A percentile compares a stretch with the other conserved stretches of the same genome.
Evolutionary conservation across 2,888 invertebrate genomes (phyloP).

Genomic region (Craniophora ligustri): DNA sequence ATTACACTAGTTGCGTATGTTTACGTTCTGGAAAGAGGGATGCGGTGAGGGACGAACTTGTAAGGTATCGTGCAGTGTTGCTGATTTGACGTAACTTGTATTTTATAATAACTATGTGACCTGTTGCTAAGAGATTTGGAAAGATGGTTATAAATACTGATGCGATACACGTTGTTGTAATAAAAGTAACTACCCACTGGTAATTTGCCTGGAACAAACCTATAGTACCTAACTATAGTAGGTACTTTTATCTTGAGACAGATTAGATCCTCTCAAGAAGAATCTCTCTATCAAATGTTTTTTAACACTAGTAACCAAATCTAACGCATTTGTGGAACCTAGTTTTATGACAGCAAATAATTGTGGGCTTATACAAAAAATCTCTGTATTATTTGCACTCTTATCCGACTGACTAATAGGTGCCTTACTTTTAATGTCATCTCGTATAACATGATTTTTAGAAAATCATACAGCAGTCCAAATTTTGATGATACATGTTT

Average conservation of each 20-base stretch:
- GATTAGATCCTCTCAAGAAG: no score
- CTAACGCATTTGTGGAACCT: no score
- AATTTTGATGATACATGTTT: conserved; percentile 8
- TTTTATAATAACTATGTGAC: conserved; percentile 8
- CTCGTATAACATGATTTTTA: background rate
- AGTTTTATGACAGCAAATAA: no score
- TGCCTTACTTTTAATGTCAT: no score
- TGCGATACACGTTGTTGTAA: background rate
- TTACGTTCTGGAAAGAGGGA: conserved; percentile 66
- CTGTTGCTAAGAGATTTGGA: conserved; percentile 48
- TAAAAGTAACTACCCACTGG: background rate
- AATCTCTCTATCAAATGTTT: no score
- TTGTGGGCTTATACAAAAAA: no score
- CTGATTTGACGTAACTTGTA: conserved; percentile 52
- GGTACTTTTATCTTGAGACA: no score
- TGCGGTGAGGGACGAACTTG: conserved; percentile 68
- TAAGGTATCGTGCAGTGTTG: conserved; percentile 65
- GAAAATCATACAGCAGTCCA: conserved; percentile 2
- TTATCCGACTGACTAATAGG: no score
- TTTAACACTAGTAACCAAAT: no score
- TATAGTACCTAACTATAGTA: background rate
- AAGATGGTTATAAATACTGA: background rate
- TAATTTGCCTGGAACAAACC: background rate
- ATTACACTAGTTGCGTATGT: conserved; percentile 72
- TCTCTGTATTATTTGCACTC: no score